Evolutionary conservation across 2,797 vertebrate species (phyloP).

Genomic region (Spinibarbus caldwelli): DNA sequence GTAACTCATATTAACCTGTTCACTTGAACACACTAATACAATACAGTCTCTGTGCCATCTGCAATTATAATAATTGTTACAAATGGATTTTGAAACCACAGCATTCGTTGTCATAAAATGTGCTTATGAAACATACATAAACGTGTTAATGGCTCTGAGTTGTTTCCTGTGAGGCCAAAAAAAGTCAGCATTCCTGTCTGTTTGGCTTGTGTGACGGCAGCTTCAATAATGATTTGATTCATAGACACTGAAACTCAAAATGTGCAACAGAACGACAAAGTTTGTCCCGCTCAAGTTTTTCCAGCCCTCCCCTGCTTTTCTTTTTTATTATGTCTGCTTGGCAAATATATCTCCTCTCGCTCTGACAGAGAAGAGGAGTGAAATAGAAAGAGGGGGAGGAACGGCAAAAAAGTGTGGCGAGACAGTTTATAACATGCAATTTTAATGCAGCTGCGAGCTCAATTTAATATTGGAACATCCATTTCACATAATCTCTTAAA

Average conservation of each 20-base stretch:
- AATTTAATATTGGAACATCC: slow-evolving; percentile 52
- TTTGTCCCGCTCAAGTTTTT: slow-evolving; percentile 75
- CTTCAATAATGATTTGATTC: slow-evolving; percentile 73
- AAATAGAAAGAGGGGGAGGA: slow-evolving; percentile 27
- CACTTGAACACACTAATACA: slow-evolving; percentile 45
- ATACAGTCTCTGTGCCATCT: slow-evolving; percentile 49
- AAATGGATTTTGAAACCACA: slow-evolving; percentile 48
- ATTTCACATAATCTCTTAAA: slow-evolving; percentile 39
- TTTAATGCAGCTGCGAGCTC: slow-evolving; percentile 49
- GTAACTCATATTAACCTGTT: slow-evolving; percentile 45
- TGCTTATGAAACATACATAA: slow-evolving; percentile 55
- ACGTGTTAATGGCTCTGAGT: slow-evolving; percentile 49
- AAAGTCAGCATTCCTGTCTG: slow-evolving; percentile 54
- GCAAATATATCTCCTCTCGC: slow-evolving; percentile 66
- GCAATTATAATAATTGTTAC: slow-evolving; percentile 42
- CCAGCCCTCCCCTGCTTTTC: slow-evolving; percentile 66
- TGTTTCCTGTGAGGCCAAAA: slow-evolving; percentile 55
- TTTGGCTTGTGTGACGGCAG: slow-evolving; percentile 60
- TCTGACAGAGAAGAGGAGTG: slow-evolving; percentile 36
- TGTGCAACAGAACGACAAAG: slow-evolving; percentile 72
- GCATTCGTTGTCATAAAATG: slow-evolving; percentile 39
- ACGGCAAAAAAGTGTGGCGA: slow-evolving; percentile 41
- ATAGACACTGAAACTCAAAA: slow-evolving; percentile 69
- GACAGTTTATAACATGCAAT: slow-evolving; percentile 55
- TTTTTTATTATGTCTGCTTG: slow-evolving; percentile 77